Percentiles rank a stretch among this genome's conserved stretches.
Conservation (phyloP, 1,140 invertebrate genomes). For the Oryctes rhinoceros region DNA sequence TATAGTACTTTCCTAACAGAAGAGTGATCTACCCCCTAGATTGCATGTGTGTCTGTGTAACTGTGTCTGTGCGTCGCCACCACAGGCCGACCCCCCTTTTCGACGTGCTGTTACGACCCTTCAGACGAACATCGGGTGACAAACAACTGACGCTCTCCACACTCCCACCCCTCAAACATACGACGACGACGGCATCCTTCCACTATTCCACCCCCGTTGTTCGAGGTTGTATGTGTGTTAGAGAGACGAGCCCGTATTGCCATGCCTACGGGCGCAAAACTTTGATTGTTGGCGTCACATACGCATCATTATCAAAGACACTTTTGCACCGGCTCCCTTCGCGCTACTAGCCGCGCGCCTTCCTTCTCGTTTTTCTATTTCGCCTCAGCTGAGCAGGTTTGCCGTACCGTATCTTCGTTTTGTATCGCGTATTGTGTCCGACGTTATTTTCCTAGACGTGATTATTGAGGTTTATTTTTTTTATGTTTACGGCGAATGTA, state of each 20-base stretch:
- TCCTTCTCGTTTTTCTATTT: slow-evolving; percentile 1
- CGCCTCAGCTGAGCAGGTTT: slow-evolving; percentile 14
- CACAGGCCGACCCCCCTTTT: slow-evolving; percentile 40
- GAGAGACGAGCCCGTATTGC: too few relatives aligned
- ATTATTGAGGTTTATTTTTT: too few relatives aligned
- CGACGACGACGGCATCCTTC: too few relatives aligned
- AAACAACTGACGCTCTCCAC: slow-evolving; percentile 52
- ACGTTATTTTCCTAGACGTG: neutral
- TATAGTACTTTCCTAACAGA: neutral
- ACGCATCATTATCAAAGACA: slow-evolving; percentile 37
- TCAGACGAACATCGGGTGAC: slow-evolving; percentile 48
- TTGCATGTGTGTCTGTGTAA: neutral
- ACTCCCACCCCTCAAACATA: slow-evolving; percentile 39
- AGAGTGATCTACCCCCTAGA: neutral
- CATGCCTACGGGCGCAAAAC: slow-evolving; percentile 45
- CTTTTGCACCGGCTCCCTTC: slow-evolving; percentile 6
- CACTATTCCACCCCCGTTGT: too few relatives aligned
- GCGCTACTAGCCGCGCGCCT: neutral
- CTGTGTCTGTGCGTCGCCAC: slow-evolving; percentile 11
- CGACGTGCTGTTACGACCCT: slow-evolving; percentile 38
- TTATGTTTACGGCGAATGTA: too few relatives aligned
- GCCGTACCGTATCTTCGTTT: neutral
- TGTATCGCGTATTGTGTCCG: slow-evolving; percentile 5
- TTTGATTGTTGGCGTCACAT: slow-evolving; percentile 48
- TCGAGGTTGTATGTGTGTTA: too few relatives aligned